Percentiles rank a stretch among this genome's conserved stretches.
phyloP scores from a whole-genome alignment of 2,113 vertebrate species.

The Axis porcinus region DNA sequence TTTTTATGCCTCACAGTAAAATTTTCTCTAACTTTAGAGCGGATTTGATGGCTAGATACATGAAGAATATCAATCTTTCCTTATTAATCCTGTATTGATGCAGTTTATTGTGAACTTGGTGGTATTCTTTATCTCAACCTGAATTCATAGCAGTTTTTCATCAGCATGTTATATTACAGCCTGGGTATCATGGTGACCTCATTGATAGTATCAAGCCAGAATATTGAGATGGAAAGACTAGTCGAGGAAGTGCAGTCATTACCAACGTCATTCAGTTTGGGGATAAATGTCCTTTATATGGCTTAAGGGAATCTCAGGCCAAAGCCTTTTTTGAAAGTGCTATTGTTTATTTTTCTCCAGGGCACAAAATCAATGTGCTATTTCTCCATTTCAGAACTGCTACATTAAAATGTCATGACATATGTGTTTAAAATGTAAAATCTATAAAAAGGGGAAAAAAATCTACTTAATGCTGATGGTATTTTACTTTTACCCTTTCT shows the following conservation, averaged over 20 bases:
- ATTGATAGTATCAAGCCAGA: background rate
- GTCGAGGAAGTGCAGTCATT: background rate
- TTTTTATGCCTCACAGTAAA: background rate
- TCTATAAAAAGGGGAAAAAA: slow-evolving; percentile 67
- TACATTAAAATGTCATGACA: slow-evolving; percentile 78
- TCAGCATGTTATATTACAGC: background rate
- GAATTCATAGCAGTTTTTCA: slow-evolving; percentile 1
- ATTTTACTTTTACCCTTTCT: slow-evolving; percentile 66
- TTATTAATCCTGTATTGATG: background rate
- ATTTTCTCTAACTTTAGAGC: background rate
- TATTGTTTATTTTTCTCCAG: slow-evolving; percentile 75
- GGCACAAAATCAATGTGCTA: slow-evolving; percentile 75
- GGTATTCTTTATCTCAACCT: background rate
- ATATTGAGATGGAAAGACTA: slow-evolving; percentile 21
- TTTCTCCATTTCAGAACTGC: slow-evolving; percentile 64
- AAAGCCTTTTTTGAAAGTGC: slow-evolving; percentile 65
- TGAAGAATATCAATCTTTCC: background rate
- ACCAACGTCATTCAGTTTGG: slow-evolving; percentile 3
- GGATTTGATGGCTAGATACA: background rate
- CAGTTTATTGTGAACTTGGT: background rate
- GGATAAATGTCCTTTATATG: slow-evolving; percentile 57
- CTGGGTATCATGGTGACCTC: background rate
- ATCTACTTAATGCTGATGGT: slow-evolving; percentile 57
- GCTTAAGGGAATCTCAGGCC: slow-evolving; percentile 32
- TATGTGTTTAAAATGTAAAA: slow-evolving; percentile 78